Evolutionary conservation across 2,888 invertebrate species (phyloP).

Genomic region (Argyresthia albistria): DNA sequence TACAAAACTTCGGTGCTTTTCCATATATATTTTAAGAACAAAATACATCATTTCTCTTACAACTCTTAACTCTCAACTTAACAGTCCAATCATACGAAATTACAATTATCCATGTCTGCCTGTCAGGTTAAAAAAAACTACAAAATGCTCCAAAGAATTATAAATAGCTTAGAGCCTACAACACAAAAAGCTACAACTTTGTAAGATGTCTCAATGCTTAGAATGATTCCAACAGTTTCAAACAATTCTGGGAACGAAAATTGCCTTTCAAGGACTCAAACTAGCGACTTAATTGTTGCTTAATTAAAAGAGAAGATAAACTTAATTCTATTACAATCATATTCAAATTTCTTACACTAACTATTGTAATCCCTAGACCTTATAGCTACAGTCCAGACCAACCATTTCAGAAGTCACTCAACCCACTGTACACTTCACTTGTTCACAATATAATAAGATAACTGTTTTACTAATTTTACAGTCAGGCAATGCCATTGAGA

Average conservation of each 20-base stretch:
- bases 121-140: constrained; percentile 30
- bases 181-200: constrained; percentile 10
- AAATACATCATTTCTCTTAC: constrained; percentile 56
- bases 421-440: constrained; percentile 55
- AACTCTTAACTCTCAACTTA: constrained; percentile 62
- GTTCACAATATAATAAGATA: constrained; percentile 30
- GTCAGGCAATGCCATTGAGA: constrained; percentile 47
- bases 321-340: constrained; percentile 63
- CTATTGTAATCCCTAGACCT: constrained; percentile 53
- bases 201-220: background rate
- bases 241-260: background rate
- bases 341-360: constrained; percentile 59
- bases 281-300: constrained; percentile 15
- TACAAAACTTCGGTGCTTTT: constrained; percentile 29
- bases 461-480: constrained; percentile 36
- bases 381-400: constrained; percentile 58
- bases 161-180: constrained; percentile 39
- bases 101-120: constrained; percentile 22
- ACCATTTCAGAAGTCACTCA: constrained; percentile 51
- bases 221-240: background rate
- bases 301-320: constrained; percentile 48
- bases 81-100: constrained; percentile 65
- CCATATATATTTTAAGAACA: constrained; percentile 66
- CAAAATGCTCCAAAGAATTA: constrained; percentile 51
- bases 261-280: background rate